These are phyloP conservation scores for Pardalotus punctatus DNA, from an alignment of 2,113 vertebrate species.

Conservation along the genomic window DNA sequence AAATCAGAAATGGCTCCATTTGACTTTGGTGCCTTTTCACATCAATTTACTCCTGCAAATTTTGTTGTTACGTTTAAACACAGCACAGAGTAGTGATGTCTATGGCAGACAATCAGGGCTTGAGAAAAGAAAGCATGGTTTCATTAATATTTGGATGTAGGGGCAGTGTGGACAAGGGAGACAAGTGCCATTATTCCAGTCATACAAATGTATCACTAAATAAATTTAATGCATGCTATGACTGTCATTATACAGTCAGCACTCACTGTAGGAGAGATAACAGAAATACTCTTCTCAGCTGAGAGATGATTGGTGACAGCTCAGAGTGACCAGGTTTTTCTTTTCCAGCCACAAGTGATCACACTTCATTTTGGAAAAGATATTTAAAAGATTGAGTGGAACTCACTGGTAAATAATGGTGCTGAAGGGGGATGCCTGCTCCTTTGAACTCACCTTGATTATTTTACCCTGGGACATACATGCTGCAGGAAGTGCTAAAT, in stretches of 20 bases:
- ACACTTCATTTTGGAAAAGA: neutral
- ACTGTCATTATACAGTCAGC: neutral
- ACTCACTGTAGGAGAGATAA: neutral
- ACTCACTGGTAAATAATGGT: neutral
- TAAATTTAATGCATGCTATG: neutral
- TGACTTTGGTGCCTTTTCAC: slow-evolving; percentile 24
- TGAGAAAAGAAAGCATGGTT: neutral
- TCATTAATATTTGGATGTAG: neutral
- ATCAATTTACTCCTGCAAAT: neutral
- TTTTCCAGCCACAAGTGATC: neutral
- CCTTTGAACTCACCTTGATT: neutral
- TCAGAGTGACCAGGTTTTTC: neutral
- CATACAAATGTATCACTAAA: neutral
- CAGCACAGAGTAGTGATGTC: neutral
- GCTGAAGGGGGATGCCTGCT: neutral
- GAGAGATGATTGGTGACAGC: neutral
- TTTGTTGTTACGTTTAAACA: neutral
- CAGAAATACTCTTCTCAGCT: neutral
- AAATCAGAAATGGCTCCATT: slow-evolving; percentile 36
- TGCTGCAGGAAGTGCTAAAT: neutral
- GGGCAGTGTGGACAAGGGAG: neutral
- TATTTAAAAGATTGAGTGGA: neutral
- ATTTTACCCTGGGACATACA: fast-evolving
- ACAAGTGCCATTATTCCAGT: neutral
- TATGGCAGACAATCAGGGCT: neutral